A percentile compares a stretch with the other conserved stretches of the same genome.
Evolutionary conservation across 2,797 vertebrate genomes (phyloP).

Genomic region (Oreonectes daqikongensis): DNA sequence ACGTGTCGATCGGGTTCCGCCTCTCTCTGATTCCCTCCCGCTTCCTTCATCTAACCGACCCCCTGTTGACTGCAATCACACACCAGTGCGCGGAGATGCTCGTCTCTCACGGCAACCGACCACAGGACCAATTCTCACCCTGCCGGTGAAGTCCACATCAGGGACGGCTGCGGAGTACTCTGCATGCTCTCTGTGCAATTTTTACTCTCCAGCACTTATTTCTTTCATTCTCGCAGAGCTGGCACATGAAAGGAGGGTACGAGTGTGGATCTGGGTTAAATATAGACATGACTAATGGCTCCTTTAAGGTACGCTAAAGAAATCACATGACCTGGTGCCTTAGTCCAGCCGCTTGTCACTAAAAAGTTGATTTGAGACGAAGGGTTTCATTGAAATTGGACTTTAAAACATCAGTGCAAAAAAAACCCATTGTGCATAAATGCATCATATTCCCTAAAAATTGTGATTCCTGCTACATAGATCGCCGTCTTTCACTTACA

Average conservation of each 20-base stretch:
- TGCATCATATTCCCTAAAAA: constrained; percentile 22
- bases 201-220: constrained; percentile 2
- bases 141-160: neutral
- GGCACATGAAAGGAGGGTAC: constrained; percentile 28
- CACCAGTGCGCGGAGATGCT: constrained; percentile 28
- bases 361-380: constrained; percentile 34
- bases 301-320: constrained; percentile 33
- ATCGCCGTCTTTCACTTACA: neutral
- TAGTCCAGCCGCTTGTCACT: constrained; percentile 35
- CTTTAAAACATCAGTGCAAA: neutral
- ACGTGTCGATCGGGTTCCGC: constrained; percentile 4
- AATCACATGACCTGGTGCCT: constrained; percentile 37
- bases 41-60: constrained; percentile 34
- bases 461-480: constrained; percentile 27
- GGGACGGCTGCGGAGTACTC: constrained; percentile 24
- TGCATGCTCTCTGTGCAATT: constrained; percentile 5
- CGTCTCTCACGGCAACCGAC: constrained; percentile 10
- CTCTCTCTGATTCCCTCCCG: constrained; percentile 14
- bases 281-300: constrained; percentile 45
- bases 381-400: neutral
- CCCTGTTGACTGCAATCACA: constrained; percentile 51
- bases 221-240: constrained; percentile 22
- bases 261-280: constrained; percentile 31
- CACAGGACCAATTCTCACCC: constrained; percentile 46
- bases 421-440: too few species aligned